Evolutionary conservation across 2,888 invertebrate species (phyloP).

Genomic region (Zele albiditarsus): DNA sequence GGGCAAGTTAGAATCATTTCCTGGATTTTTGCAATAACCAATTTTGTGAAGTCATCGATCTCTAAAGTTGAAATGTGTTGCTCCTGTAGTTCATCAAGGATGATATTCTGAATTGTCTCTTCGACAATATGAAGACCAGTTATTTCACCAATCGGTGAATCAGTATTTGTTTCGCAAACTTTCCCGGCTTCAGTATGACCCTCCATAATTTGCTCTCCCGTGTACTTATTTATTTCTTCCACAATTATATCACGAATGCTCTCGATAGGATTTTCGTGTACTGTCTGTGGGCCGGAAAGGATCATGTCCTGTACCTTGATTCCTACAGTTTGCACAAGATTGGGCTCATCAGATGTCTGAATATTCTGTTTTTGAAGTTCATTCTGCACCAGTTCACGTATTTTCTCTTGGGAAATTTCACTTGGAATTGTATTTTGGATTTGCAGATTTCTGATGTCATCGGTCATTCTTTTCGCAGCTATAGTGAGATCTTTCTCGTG

Average conservation of each 20-base stretch:
- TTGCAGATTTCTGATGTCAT: background rate
- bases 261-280: constrained; percentile 45
- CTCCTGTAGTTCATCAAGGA: constrained; percentile 39
- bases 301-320: constrained; percentile 52
- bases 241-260: constrained; percentile 28
- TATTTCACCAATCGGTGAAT: background rate
- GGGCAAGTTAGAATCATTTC: constrained; percentile 1
- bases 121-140: background rate
- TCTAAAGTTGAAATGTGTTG: constrained; percentile 4
- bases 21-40: constrained; percentile 9
- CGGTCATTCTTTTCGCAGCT: background rate
- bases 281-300: constrained; percentile 47
- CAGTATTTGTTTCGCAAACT: constrained; percentile 16
- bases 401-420: constrained; percentile 38
- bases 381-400: constrained; percentile 17
- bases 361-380: constrained; percentile 24
- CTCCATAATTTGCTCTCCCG: background rate
- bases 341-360: constrained; percentile 8
- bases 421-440: background rate
- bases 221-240: constrained; percentile 10
- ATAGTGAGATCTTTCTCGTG: background rate
- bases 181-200: constrained; percentile 2
- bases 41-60: constrained; percentile 15
- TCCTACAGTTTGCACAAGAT: constrained; percentile 22
- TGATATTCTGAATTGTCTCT: constrained; percentile 34